Evolutionary conservation across 1,140 invertebrate genomes (phyloP).

Genomic region (Chrysoperla carnea): DNA sequence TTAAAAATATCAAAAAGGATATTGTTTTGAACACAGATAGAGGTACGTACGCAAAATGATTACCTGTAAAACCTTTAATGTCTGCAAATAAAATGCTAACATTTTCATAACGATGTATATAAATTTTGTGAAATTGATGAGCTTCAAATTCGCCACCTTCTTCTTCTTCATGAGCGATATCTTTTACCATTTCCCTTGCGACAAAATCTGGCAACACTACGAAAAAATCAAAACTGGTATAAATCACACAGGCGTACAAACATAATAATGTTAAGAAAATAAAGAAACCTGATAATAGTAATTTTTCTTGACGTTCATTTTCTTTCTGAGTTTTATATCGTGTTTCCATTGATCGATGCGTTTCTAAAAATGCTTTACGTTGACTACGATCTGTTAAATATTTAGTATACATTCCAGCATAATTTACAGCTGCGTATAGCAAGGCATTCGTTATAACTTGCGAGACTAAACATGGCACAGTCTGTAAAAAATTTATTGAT

Average conservation of each 20-base stretch:
- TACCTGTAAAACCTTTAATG: conserved; percentile 94
- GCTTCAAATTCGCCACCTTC: conserved; percentile 49
- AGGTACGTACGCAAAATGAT: conserved; percentile 4
- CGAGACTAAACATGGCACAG: conserved; percentile 33
- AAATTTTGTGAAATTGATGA: conserved; percentile 92
- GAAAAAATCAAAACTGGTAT: background rate
- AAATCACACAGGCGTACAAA: background rate
- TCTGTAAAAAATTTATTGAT: conserved; percentile 3
- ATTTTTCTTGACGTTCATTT: conserved; percentile 86
- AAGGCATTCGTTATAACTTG: conserved; percentile 59
- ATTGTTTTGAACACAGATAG: no score
- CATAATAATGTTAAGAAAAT: background rate
- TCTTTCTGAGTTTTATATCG: conserved; percentile 82
- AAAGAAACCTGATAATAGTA: conserved; percentile 57
- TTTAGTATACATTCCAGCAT: conserved; percentile 92
- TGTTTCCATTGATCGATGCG: conserved; percentile 88
- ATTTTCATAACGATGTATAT: conserved; percentile 91
- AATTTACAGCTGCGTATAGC: conserved; percentile 74
- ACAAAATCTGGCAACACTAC: conserved; percentile 90
- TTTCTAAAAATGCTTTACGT: conserved; percentile 89
- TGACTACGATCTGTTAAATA: conserved; percentile 90
- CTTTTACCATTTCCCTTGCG: conserved; percentile 81
- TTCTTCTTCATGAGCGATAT: conserved; percentile 63
- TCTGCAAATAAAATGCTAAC: conserved; percentile 97
- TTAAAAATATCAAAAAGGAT: no score